Percentiles rank a stretch among this genome's conserved stretches.
Evolutionary conservation across 2,888 invertebrate species (phyloP).

Genomic region (Punctoribates punctum): DNA sequence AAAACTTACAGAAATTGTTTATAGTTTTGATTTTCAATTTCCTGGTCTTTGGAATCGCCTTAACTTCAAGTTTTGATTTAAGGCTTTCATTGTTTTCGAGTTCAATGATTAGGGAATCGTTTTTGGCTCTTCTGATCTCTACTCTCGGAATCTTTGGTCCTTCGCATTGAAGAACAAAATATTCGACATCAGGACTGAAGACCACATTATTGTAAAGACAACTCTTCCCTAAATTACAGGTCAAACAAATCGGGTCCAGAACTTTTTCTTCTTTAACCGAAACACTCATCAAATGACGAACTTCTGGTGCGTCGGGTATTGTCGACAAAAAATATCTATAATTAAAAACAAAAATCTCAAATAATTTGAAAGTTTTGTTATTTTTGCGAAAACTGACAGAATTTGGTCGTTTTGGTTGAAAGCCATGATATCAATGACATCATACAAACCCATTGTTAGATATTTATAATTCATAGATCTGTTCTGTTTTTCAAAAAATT

Average conservation of each 20-base stretch:
- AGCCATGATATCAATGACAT: constrained; percentile 44
- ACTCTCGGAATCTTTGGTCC: constrained; percentile 84
- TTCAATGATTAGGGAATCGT: constrained; percentile 45
- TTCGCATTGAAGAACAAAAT: constrained; percentile 81
- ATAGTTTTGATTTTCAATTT: constrained; percentile 30
- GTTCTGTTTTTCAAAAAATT: constrained; percentile 37
- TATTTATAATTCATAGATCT: constrained; percentile 43
- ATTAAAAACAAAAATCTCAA: background rate
- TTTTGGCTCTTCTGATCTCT: constrained; percentile 56
- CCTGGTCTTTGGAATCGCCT: constrained; percentile 22
- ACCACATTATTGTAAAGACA: constrained; percentile 51
- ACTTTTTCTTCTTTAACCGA: constrained; percentile 54
- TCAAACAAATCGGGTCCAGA: constrained; percentile 63
- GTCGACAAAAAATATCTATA: constrained; percentile 84
- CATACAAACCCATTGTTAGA: constrained; percentile 47
- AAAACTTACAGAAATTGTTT: constrained; percentile 31
- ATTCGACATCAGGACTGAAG: constrained; percentile 64
- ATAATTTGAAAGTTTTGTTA: background rate
- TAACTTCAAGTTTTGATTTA: background rate
- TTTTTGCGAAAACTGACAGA: constrained; percentile 17
- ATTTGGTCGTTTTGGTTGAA: constrained; percentile 10
- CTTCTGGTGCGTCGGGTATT: constrained; percentile 76
- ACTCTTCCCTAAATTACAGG: constrained; percentile 66
- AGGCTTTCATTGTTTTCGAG: constrained; percentile 33
- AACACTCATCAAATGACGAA: constrained; percentile 82